Percentiles rank a stretch among this genome's conserved stretches.
Evolutionary conservation across 2,888 invertebrate genomes (phyloP).

Genomic region (Ophion obscuratus): DNA sequence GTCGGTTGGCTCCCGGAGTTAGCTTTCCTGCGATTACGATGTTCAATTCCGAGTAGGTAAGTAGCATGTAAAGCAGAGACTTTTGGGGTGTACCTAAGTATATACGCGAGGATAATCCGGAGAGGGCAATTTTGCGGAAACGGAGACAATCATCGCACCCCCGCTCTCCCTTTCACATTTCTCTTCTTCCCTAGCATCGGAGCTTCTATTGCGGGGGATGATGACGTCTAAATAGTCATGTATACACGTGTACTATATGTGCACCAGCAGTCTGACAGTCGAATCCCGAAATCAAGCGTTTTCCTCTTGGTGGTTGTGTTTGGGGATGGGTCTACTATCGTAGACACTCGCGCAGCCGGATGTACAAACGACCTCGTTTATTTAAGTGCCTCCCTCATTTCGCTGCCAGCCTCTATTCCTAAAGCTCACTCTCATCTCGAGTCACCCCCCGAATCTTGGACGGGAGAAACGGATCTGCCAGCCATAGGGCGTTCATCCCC

Average conservation of each 20-base stretch:
- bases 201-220: slow-evolving; percentile 7
- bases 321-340: slow-evolving; percentile 59
- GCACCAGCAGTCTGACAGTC: slow-evolving; percentile 32
- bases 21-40: slow-evolving; percentile 50
- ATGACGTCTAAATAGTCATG: slow-evolving; percentile 43
- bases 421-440: slow-evolving; percentile 48
- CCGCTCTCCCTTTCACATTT: slow-evolving; percentile 24
- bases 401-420: slow-evolving; percentile 32
- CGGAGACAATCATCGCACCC: slow-evolving; percentile 61
- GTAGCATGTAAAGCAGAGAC: slow-evolving; percentile 25
- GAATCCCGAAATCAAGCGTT: slow-evolving; percentile 50
- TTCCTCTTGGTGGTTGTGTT: slow-evolving; percentile 50
- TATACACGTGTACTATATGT: background rate
- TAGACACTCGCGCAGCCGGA: slow-evolving; percentile 55
- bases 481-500: slow-evolving; percentile 48
- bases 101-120: slow-evolving; percentile 16
- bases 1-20: slow-evolving; percentile 13
- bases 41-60: slow-evolving; percentile 55
- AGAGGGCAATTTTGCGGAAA: slow-evolving; percentile 60
- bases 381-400: slow-evolving; percentile 70
- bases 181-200: slow-evolving; percentile 47
- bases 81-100: slow-evolving; percentile 10
- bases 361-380: slow-evolving; percentile 77
- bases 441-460: slow-evolving; percentile 51
- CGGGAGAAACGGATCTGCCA: slow-evolving; percentile 57